Evolutionary conservation across 2,888 invertebrate species (phyloP), one percentile per base, ranked within the genome.

Genomic region (Stramonita haemastoma): DNA sequence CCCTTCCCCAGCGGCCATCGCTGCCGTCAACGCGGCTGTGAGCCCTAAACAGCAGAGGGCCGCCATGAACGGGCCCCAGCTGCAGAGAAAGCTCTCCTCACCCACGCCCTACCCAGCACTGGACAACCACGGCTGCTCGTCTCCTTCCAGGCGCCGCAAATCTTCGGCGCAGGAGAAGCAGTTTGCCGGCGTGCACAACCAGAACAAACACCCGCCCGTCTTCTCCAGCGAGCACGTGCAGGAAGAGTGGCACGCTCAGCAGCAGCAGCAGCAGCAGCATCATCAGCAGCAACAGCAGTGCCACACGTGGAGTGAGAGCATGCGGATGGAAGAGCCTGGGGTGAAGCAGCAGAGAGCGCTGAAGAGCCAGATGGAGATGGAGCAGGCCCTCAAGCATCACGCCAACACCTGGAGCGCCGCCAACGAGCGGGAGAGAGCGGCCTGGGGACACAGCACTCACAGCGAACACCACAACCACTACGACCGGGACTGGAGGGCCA

Each of bases 161-260:
- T 84, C 89, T 29, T 36, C 88, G 22, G 88, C 66, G 32, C 88
- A 84, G 84, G 83, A 66, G 70, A 60, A 29, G 85, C 89, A 89
- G 89, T 89, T 89, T 56, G 89, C 89, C 13, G 89, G 89, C n/a
- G 84, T 89, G 70, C 85, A 89, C 89, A 89, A 89, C 85, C 89
- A 89, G 46, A 56, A 56, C 73, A 89, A 89, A 57, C 89, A 89
- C 85, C 89, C 89, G 56, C 89, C 89, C 19, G 46, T 89, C 84
- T 89, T 85, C 56, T 36, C 85, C 66, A 87, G 81, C 26, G 46
- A 89, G 56, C 89, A 85, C 85, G 84, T 73, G 85, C 89, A 89
- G 89, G 56, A 70, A 29, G 89, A 89, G 73, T 84, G 85, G 32
- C 85, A 73, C 85, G 32, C 46, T 29, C 87, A 87, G 57, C 36